phyloP scores from a whole-genome alignment of 2,888 invertebrate genomes.

The Lycaena phlaeas region DNA sequence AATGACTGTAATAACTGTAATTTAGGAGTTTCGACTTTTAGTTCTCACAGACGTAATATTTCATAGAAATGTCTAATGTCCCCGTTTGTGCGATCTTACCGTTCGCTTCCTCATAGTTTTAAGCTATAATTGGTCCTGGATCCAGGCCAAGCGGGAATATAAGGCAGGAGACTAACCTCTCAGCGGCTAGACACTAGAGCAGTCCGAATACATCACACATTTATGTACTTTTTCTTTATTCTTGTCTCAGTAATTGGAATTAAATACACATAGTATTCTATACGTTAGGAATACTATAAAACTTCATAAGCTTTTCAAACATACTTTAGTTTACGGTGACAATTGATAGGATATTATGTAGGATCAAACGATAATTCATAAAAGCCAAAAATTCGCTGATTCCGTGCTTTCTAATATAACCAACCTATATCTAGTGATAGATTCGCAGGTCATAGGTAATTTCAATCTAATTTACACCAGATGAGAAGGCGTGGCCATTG shows the following conservation, averaged over 20 bases:
- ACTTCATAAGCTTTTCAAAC: no score
- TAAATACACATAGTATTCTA: no score
- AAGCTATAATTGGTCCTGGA: slow-evolving; percentile 39
- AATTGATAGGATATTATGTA: no score
- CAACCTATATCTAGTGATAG: not conserved
- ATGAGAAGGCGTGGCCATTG: slow-evolving; percentile 1
- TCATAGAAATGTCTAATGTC: slow-evolving; percentile 1
- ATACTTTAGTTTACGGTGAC: no score
- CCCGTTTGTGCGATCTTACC: not conserved
- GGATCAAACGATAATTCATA: no score
- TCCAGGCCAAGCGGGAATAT: slow-evolving; percentile 26
- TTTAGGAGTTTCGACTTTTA: no score
- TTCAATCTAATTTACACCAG: not conserved
- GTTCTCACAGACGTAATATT: not conserved
- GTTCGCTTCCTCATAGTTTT: slow-evolving; percentile 41
- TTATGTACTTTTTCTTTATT: not conserved
- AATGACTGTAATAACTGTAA: no score
- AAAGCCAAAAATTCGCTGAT: no score
- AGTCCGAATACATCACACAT: not conserved
- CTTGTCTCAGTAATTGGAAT: no score
- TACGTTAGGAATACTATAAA: no score
- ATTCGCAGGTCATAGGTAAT: slow-evolving; percentile 3
- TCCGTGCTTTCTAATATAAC: not conserved
- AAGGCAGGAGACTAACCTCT: slow-evolving; percentile 8
- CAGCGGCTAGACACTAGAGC: not conserved